Evolutionary conservation across 2,888 invertebrate genomes (phyloP), one percentile per base, ranked within the genome.

Genomic region (Baccha elongata): DNA sequence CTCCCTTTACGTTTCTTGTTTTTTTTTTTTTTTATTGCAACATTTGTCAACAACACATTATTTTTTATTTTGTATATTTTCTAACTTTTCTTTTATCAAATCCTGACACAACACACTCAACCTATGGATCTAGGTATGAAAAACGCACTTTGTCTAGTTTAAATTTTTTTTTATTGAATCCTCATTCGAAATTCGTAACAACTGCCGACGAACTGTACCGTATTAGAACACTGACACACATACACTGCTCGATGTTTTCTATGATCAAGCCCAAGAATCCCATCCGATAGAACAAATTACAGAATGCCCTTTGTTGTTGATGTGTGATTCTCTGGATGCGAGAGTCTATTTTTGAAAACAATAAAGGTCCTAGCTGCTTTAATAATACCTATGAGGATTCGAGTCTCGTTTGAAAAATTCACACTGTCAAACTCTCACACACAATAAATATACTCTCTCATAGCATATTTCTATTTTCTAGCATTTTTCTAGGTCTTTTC

Each of bases 211-310:
- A 32, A 83, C 72, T 40, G 75, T 75, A 72, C 81, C 62, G 72
- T 68, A 72, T 72, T 58, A 42, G 58, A 78, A 83, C 83, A 83
- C 83, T 73, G 83, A 73, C 46, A 76, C 72, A 83, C 78, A 73
- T 55, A 68, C 62, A 83, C 83, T 83, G 58, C 58, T 68, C 19
- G 72, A 8, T 21, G 53, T 60, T 52, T n/a, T 50, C 42, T 37
- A 21, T 55, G 78, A 83, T 83, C 78, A 37, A 37, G 32, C 55
- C 55, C 55, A 64, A 62, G 37, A 62, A 83, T 76, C 48, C 72
- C 67, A 76, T 72, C 48, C 50, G 60, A 76, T 58, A 58, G 40
- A 58, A 2, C 13, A 46, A 37, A 37, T 26, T 40, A 11, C n/a
- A 46, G 15, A 29, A 13, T 64, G 64, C 64, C 64, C 48, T 64